Evolutionary conservation across 2,113 vertebrate genomes (phyloP), one percentile per base, ranked within the genome.

Genomic region (Chaetura pelagica): DNA sequence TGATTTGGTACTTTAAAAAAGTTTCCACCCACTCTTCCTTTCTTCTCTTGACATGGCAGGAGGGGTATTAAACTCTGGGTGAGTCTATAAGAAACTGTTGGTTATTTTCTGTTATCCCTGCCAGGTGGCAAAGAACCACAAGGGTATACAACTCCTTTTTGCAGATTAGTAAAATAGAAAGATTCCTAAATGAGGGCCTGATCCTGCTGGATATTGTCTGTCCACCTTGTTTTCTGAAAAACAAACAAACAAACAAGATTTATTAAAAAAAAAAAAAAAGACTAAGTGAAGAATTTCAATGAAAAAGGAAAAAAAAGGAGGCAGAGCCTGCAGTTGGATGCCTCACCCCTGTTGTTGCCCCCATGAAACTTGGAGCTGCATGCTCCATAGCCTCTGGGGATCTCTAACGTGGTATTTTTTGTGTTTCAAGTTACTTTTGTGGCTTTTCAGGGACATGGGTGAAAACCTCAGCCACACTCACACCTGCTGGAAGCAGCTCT

Each of bases 11-110:
- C 93, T 95, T 93, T 16, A 22, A 93, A 94, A 95, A 96, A 96
- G 91, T 97, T 97, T 97, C 89, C 95, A 92, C 95, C 95, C 96
- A 96, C 94, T 95, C 89, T 58, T 92, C 74, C 73, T 96, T 97
- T 97, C 94, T 96, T 97, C 89, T 87, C 84, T 68, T 96, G 87
- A 87, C 4, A 2, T 94, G 91, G 81, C 93, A 96, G 93, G 89
- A 96, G 74, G 66, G 73, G 49, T 92, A 95, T 95, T 96, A 95
- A 92, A 94, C 84, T 94, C 93, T 68, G 91, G 58, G 93, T 82
- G 77, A 97, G 95, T 87, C 93, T 61, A 2, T 75, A 95, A 84
- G 84, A 67, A 94, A 68, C 93, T 91, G 86, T 61, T 84, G 93
- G 87, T 64, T 96, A 92, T 95, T 97, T 96, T 95, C 64, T 84